Evolutionary conservation across 30 jellyfish, hydroid and myxozoan species (phyloP).

Genomic region (Turritopsis dohrnii): DNA sequence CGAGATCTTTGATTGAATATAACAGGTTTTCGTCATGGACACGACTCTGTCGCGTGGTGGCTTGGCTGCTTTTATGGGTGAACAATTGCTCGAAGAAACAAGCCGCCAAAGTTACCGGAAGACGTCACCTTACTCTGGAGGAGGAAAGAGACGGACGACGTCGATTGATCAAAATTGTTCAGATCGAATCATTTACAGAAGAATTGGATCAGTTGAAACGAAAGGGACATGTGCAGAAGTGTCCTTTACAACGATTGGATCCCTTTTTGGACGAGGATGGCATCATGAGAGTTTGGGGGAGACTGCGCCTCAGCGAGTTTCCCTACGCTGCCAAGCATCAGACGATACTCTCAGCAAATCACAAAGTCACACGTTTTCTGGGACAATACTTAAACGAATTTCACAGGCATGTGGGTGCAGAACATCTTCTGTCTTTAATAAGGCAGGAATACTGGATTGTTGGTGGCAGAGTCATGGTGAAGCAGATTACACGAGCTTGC

Average conservation of each 20-base stretch:
- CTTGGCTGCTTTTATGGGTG: background rate
- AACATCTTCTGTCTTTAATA: background rate
- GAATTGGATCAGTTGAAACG: background rate
- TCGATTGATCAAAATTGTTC: background rate
- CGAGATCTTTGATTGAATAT: no score
- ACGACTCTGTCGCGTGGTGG: no score
- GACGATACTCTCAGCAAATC: background rate
- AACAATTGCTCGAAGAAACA: background rate
- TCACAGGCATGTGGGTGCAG: constrained; percentile 8
- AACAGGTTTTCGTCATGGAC: no score
- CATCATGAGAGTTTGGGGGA: constrained; percentile 20
- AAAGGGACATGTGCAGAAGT: background rate
- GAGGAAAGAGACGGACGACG: background rate
- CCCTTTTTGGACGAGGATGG: constrained; percentile 20
- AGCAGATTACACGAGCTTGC: background rate
- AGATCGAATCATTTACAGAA: background rate
- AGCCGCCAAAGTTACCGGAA: background rate
- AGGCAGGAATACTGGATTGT: background rate
- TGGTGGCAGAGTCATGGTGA: background rate
- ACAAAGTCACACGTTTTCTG: background rate
- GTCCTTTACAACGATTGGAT: background rate
- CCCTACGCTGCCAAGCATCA: constrained; percentile 16
- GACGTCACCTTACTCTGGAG: background rate
- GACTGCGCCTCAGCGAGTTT: background rate
- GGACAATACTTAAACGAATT: background rate